Base-by-base conservation (phyloP, 1,140 invertebrate species). In the Pantala flavescens region DNA sequence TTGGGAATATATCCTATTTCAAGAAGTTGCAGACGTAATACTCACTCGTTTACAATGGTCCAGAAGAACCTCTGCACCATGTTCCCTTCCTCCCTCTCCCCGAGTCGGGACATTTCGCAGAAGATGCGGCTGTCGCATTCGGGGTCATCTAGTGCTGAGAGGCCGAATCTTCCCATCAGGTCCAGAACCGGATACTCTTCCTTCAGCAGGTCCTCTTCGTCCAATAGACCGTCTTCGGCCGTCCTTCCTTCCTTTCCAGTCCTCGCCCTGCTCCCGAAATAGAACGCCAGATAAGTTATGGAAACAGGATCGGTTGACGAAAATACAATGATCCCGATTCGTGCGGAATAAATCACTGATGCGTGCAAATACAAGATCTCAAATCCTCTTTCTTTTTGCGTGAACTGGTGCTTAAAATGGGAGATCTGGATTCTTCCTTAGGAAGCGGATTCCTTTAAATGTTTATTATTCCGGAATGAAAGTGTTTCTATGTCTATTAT, bases 81-180 rank as follows among this genome's bases (percentile, higher is more conserved):
- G 72, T 78, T 77, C 0, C 75, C 77, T 12, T 74, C 74, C 3
- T 75, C 76, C 19, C 49, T 43, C 49, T 71, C 74, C 9, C 77
- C 77, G 28, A 77, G 42, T 12, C 77, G 49, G 0, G 75, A 71
- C 63, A 78, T 75, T 23, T 78, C 78, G 55, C 78, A 78, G 21
- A 78, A 71, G 23, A 78, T 76, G 9, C 76, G 74, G 23, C 73
- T 77, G 55, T 78, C 76, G 73, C 78, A 78, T 23, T 73, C 74
- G 5, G 78, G 74, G 21, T 78, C 76, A 16, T 77, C 77, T 2
- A 78, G 74, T 19, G 77, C 55, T 19, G 72, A 74, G 43, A 77
- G 49, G 7, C 78, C 78, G 71, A 73, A 78, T 14, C 74, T 43
- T 28, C 74, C 76, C 21, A 78, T 75, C 49, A 78, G 70, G 43